Conservation (phyloP, 1,140 invertebrate species). For the Pinna nobilis region DNA sequence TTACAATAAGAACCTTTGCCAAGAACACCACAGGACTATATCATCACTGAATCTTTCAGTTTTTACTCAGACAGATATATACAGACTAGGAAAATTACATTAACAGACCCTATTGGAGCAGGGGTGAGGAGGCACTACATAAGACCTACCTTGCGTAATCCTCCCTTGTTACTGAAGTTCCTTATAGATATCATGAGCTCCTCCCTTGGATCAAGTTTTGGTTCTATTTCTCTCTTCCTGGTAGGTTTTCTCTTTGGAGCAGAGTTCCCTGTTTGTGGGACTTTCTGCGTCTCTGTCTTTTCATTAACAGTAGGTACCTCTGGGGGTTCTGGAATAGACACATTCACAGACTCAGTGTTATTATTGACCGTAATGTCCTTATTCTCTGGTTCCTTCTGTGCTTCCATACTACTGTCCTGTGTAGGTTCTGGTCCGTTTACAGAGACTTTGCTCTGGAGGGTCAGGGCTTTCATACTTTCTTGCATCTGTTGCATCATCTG, state of each 20-base stretch:
- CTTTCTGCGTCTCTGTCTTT: slow-evolving; percentile 33
- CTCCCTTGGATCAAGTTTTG: slow-evolving; percentile 78
- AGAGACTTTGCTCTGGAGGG: slow-evolving; percentile 44
- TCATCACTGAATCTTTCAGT: no score
- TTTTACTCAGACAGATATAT: no score
- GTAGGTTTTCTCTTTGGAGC: slow-evolving; percentile 32
- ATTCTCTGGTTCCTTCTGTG: neutral
- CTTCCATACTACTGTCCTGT: slow-evolving; percentile 10
- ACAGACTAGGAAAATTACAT: no score
- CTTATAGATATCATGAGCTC: slow-evolving; percentile 84
- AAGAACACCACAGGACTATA: no score
- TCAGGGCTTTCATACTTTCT: slow-evolving; percentile 58
- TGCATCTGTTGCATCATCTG: slow-evolving; percentile 61
- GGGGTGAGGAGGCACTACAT: no score
- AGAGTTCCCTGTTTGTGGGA: slow-evolving; percentile 20
- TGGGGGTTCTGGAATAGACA: slow-evolving; percentile 17
- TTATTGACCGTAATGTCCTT: neutral
- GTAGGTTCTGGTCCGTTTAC: slow-evolving; percentile 22
- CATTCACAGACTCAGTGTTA: neutral
- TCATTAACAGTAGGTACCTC: slow-evolving; percentile 15
- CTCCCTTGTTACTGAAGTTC: slow-evolving; percentile 80
- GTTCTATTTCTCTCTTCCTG: slow-evolving; percentile 50
- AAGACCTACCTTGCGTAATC: slow-evolving; percentile 77
- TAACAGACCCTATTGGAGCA: no score
- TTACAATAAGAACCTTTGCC: no score